A percentile compares a stretch with the other conserved stretches of the same genome.
Evolutionary conservation across 2,797 vertebrate species (phyloP).

Genomic region (Paguma larvata): DNA sequence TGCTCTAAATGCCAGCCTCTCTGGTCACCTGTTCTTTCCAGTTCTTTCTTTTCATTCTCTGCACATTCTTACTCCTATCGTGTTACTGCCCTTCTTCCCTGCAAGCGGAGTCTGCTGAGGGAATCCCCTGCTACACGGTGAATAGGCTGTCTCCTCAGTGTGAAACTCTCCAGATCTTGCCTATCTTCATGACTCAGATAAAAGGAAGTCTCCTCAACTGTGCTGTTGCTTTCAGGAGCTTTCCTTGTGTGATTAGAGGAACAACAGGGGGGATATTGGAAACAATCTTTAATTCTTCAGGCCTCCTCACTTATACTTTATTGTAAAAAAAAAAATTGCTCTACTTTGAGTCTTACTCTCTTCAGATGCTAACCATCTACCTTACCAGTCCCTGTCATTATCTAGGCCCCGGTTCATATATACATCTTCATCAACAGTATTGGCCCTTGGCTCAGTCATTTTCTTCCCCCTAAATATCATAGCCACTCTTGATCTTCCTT

Average conservation of each 20-base stretch:
- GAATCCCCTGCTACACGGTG: neutral
- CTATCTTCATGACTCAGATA: neutral
- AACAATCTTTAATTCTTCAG: neutral
- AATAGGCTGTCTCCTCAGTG: neutral
- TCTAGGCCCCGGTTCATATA: neutral
- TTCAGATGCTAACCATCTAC: neutral
- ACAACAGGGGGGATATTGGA: neutral
- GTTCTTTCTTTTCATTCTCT: neutral
- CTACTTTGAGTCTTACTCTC: neutral
- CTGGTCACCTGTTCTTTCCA: neutral
- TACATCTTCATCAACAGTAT: neutral
- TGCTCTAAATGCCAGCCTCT: neutral
- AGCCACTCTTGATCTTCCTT: neutral
- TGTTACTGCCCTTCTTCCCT: neutral
- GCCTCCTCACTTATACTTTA: neutral
- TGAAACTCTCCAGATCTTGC: neutral
- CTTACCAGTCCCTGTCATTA: neutral
- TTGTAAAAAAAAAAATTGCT: neutral
- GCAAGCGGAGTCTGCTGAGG: neutral
- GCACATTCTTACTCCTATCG: neutral
- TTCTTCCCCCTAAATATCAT: neutral
- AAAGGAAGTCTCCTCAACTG: neutral
- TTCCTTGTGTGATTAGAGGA: neutral
- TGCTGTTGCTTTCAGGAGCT: neutral
- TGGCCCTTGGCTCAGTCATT: neutral